Evolutionary conservation across 2,797 vertebrate species (phyloP).

Genomic region (Muraenolepis orangiensis): DNA sequence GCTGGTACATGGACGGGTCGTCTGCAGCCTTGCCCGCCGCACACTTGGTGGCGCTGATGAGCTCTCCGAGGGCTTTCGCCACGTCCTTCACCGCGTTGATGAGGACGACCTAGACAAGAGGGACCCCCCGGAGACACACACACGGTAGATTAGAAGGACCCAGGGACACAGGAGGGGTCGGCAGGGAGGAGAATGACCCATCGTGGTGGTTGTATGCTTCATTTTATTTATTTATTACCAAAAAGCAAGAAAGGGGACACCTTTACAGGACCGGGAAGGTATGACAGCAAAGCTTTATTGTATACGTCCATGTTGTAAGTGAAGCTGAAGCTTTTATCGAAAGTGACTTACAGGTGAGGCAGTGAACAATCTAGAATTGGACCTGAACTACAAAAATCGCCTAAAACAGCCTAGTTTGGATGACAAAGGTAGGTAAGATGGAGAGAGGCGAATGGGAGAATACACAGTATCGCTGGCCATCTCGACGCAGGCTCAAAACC

Average conservation of each 20-base stretch:
- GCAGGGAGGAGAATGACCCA: background rate
- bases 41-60: slow-evolving; percentile 95
- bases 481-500: too few relatives aligned
- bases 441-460: background rate
- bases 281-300: too few relatives aligned
- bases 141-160: background rate
- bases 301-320: too few relatives aligned
- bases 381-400: background rate
- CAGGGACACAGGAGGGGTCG: background rate
- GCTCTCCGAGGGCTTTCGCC: slow-evolving; percentile 93
- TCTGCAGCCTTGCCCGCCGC: slow-evolving; percentile 93
- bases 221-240: too few relatives aligned
- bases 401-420: too few relatives aligned
- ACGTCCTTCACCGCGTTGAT: slow-evolving; percentile 98
- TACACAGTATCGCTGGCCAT: too few relatives aligned
- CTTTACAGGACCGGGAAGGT: background rate
- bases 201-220: too few relatives aligned
- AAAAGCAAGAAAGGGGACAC: background rate
- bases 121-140: slow-evolving; percentile 9
- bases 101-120: slow-evolving; percentile 84
- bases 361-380: background rate
- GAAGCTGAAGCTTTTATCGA: background rate
- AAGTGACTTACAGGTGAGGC: background rate
- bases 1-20: slow-evolving; percentile 97
- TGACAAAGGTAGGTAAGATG: background rate